phyloP scores from a whole-genome alignment of 2,113 vertebrate genomes.

The Sinocyclocheilus grahami region DNA sequence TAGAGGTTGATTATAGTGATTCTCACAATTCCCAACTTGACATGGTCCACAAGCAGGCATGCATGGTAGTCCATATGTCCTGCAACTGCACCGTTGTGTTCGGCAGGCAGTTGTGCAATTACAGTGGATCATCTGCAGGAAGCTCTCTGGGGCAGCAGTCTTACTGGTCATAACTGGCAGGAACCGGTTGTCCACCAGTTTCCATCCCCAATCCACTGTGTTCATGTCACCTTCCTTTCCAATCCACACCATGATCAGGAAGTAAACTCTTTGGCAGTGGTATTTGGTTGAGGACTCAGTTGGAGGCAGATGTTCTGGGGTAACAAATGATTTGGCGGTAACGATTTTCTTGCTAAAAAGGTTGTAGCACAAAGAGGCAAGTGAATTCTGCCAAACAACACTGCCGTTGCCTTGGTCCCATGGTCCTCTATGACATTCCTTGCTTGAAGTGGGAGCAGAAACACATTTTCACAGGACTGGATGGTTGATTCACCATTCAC shows the following conservation, averaged over 20 bases:
- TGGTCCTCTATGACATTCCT: background rate
- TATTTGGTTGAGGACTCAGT: too few relatives aligned
- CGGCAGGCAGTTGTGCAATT: background rate
- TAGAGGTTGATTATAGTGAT: slow-evolving; percentile 3
- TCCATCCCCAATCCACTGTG: background rate
- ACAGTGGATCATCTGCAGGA: background rate
- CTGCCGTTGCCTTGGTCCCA: too few relatives aligned
- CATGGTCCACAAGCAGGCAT: background rate
- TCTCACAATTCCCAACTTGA: slow-evolving; percentile 9
- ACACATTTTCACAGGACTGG: too few relatives aligned
- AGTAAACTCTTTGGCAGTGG: background rate
- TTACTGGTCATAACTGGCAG: background rate
- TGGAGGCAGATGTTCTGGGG: too few relatives aligned
- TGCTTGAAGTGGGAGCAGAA: too few relatives aligned
- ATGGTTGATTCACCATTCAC: too few relatives aligned
- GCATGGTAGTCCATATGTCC: background rate
- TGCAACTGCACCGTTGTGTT: background rate
- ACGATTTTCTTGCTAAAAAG: background rate
- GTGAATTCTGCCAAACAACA: too few relatives aligned
- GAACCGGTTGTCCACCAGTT: background rate
- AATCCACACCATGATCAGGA: background rate
- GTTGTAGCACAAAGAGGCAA: too few relatives aligned
- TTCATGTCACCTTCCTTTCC: background rate
- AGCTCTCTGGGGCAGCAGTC: background rate
- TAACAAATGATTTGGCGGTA: too few relatives aligned